Percentiles rank a stretch among this genome's conserved stretches.
These are phyloP conservation scores for Dryomyza anilis DNA, from an alignment of 2,888 invertebrate genomes.

Conservation along the genomic window DNA sequence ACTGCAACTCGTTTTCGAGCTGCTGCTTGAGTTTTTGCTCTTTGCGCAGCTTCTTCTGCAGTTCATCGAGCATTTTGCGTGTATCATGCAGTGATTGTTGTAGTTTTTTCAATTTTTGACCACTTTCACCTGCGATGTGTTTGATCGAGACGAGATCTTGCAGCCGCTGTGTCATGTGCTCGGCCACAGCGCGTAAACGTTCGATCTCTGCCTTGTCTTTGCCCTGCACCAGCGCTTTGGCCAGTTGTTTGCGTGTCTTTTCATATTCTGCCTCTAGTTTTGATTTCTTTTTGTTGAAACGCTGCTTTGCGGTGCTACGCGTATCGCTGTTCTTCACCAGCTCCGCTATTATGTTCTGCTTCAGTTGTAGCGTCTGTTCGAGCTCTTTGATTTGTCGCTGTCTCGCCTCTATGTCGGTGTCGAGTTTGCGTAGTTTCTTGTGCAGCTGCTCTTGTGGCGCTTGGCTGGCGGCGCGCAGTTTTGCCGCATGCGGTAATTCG, in stretches of 20 bases:
- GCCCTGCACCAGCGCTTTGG: slow-evolving; percentile 63
- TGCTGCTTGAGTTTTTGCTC: slow-evolving; percentile 75
- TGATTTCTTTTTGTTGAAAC: slow-evolving; percentile 69
- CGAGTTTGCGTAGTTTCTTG: slow-evolving; percentile 56
- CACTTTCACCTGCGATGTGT: slow-evolving; percentile 68
- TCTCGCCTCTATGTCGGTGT: slow-evolving; percentile 68
- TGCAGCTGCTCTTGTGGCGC: slow-evolving; percentile 53
- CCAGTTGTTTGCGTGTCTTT: slow-evolving; percentile 65
- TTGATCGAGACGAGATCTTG: slow-evolving; percentile 65
- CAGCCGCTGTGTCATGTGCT: slow-evolving; percentile 63
- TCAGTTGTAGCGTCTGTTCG: slow-evolving; percentile 71
- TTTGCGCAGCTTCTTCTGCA: slow-evolving; percentile 74
- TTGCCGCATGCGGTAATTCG: slow-evolving; percentile 42
- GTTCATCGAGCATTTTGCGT: slow-evolving; percentile 76
- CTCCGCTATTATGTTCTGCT: slow-evolving; percentile 76
- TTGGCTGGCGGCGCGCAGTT: slow-evolving; percentile 46
- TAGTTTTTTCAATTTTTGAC: slow-evolving; percentile 71
- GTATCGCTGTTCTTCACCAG: slow-evolving; percentile 67
- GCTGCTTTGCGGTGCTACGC: slow-evolving; percentile 65
- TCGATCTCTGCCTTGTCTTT: slow-evolving; percentile 60
- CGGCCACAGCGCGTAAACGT: slow-evolving; percentile 60
- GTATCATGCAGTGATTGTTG: slow-evolving; percentile 76
- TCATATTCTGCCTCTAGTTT: slow-evolving; percentile 68
- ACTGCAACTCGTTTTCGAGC: slow-evolving; percentile 70
- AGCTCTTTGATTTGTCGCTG: slow-evolving; percentile 75